Evolutionary conservation across 2,797 vertebrate species (phyloP), one percentile per base, ranked within the genome.

Genomic region (Neostethus bicornis): DNA sequence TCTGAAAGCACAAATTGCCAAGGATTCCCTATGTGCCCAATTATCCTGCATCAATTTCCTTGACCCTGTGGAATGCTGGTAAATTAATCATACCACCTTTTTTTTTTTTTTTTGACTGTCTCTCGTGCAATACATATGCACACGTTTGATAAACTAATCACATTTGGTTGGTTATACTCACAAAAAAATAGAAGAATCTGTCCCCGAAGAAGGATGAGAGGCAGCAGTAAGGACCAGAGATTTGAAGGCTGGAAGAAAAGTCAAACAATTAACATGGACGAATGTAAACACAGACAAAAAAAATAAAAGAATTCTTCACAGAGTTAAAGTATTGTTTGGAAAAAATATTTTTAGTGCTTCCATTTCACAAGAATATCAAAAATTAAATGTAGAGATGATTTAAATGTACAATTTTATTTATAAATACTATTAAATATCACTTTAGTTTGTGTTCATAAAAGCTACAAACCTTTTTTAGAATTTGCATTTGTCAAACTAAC

Each of bases 1-100:
- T 90, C 83, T 87, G 88, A 92, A 92, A 91, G 88, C 91, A 92
- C 92, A 93, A 92, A 93, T 92, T 91, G 91, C 90, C 80, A 81
- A 68, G 75, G 91, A 92, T 89, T 93, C 92, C 91, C 91, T 91
- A 61, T 81, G 92, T 89, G 91, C 88, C 92, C 92, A 93, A 93
- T 93, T 93, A 92, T 87, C 85, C 85, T 70, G 89, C 90, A 93
- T 93, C 91, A 92, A 91, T 90, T 89, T 91, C 84, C 88, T 90
- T 92, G 92, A 92, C 92, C 92, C 89, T 85, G 87, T 63, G 84
- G 90, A 92, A 89, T 75, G 84, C 87, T 90, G 87, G 85, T 93
- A 90, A 92, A 93, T 93, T 93, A 93, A 93, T 92, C 88, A 93
- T 92, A 84, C 55, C 61, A 79, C 71, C 79, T 72, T 65, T 77